Percentiles rank a stretch among this genome's conserved stretches.
Evolutionary conservation across 2,113 vertebrate species (phyloP).

Genomic region (Trachemys scripta): DNA sequence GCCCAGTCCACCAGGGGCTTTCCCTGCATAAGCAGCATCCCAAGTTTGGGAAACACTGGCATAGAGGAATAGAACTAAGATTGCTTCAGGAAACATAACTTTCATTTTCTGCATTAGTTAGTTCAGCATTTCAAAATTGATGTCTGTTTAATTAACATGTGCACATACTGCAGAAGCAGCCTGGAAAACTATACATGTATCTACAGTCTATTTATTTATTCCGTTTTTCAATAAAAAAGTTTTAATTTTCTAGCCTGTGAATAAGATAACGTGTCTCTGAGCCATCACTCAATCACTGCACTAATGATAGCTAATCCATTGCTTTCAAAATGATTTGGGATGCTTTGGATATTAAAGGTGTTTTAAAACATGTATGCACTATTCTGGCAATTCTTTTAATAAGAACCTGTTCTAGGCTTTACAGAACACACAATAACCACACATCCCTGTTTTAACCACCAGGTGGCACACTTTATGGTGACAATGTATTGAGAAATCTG

Average conservation of each 20-base stretch:
- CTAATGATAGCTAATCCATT: neutral
- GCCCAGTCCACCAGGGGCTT: too few relatives aligned
- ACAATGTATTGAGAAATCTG: neutral
- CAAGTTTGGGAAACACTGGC: too few relatives aligned
- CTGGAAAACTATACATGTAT: neutral
- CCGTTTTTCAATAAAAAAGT: rapidly evolving
- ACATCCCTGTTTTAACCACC: neutral
- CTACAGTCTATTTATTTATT: neutral
- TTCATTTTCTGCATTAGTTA: neutral
- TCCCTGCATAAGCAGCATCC: too few relatives aligned
- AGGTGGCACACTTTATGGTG: neutral
- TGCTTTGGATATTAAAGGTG: neutral
- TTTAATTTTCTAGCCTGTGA: neutral
- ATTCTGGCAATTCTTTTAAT: neutral
- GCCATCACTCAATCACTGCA: neutral
- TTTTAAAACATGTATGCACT: neutral
- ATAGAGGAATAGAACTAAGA: neutral
- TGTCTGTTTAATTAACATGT: neutral
- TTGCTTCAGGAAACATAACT: neutral
- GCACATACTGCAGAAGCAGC: neutral
- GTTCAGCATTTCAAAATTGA: neutral
- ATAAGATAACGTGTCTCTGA: neutral
- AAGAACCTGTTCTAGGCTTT: neutral
- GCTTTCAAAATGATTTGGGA: neutral
- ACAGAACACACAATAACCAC: neutral